Evolutionary conservation across 2,797 vertebrate genomes (phyloP).

Genomic region (Chromobotia macracanthus): DNA sequence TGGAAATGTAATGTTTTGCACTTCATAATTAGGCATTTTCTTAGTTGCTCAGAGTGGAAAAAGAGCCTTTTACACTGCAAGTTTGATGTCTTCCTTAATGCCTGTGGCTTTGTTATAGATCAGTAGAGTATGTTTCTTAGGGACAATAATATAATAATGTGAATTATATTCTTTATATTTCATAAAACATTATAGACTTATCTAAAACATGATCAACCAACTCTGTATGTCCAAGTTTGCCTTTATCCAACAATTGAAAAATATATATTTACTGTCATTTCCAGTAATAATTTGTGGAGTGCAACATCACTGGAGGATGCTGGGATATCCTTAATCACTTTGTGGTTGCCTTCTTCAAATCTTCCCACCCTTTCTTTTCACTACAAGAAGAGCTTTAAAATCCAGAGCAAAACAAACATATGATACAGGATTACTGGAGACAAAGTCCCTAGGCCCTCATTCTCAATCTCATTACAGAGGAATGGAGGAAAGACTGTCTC

Average conservation of each 20-base stretch:
- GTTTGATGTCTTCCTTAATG: slow-evolving; percentile 17
- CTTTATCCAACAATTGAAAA: slow-evolving; percentile 28
- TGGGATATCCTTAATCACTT: slow-evolving; percentile 2
- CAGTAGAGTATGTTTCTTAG: slow-evolving; percentile 35
- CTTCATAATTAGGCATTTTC: slow-evolving; percentile 41
- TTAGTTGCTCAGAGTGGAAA: slow-evolving; percentile 14
- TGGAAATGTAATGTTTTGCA: slow-evolving; percentile 32
- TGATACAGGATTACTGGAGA: slow-evolving; percentile 20
- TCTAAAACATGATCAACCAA: slow-evolving; percentile 19
- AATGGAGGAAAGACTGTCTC: slow-evolving; percentile 28
- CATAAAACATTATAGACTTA: slow-evolving; percentile 6
- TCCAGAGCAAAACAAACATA: slow-evolving; percentile 20
- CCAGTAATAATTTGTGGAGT: background rate
- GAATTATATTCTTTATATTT: slow-evolving; percentile 23
- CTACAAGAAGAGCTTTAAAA: slow-evolving; percentile 25
- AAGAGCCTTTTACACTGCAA: slow-evolving; percentile 2
- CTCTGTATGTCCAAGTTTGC: slow-evolving; percentile 3
- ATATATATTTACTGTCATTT: slow-evolving; percentile 24
- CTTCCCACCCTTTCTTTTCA: slow-evolving; percentile 1
- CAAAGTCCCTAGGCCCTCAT: slow-evolving; percentile 34
- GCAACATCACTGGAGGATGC: background rate
- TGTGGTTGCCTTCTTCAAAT: background rate
- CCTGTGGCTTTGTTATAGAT: slow-evolving; percentile 48
- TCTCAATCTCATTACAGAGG: slow-evolving; percentile 32
- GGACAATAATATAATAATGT: slow-evolving; percentile 23